These are phyloP conservation scores for Synanthedon myopaeformis DNA, from an alignment of 2,888 invertebrate genomes.

Conservation along the genomic window DNA sequence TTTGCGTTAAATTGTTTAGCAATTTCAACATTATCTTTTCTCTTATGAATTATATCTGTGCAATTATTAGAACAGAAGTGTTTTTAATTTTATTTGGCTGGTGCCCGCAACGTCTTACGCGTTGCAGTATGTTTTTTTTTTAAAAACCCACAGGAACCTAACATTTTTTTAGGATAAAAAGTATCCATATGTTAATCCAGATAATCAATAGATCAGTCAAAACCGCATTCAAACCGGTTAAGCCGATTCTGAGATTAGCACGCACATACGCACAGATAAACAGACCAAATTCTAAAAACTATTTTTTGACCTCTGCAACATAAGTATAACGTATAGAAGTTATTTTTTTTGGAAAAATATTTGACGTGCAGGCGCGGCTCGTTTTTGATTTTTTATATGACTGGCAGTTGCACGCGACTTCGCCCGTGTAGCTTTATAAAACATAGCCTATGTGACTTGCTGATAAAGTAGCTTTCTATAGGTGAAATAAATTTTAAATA, in stretches of 20 bases:
- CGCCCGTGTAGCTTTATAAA: no score
- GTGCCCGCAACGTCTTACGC: background rate
- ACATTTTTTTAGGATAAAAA: background rate
- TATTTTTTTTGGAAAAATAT: no score
- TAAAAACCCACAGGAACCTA: background rate
- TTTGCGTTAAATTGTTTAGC: slow-evolving; percentile 7
- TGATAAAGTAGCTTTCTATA: no score
- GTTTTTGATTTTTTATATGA: no score
- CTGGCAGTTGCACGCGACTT: no score
- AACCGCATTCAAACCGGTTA: background rate
- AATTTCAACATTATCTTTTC: background rate
- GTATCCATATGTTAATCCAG: background rate
- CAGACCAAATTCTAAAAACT: background rate
- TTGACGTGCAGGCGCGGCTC: no score
- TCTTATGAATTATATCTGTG: no score
- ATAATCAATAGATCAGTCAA: no score
- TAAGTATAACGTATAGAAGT: background rate
- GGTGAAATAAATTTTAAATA: no score
- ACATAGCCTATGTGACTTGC: no score
- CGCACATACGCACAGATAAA: background rate
- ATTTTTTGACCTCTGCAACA: background rate
- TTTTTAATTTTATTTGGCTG: background rate
- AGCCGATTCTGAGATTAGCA: background rate
- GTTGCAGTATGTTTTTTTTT: background rate
- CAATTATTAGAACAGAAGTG: no score